Percentiles rank a stretch among this genome's conserved stretches.
These are phyloP conservation scores for Theodoxus fluviatilis DNA, from an alignment of 2,888 invertebrate genomes.

Conservation along the genomic window DNA sequence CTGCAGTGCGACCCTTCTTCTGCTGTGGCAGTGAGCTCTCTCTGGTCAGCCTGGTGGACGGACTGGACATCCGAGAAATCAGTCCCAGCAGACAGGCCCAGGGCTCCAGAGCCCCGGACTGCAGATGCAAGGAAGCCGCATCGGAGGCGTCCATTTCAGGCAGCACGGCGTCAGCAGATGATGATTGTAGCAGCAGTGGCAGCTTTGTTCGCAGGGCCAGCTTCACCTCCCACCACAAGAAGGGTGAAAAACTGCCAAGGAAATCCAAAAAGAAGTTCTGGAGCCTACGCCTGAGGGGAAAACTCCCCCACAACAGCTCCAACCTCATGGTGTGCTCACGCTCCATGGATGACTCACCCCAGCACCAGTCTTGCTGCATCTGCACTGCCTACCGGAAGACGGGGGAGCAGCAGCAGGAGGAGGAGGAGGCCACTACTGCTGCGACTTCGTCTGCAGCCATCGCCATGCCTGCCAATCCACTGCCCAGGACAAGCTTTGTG, in stretches of 20 bases:
- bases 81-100: too few species aligned
- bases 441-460: too few species aligned
- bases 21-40: slow-evolving; percentile 60
- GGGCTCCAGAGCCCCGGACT: too few species aligned
- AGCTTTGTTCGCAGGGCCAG: slow-evolving; percentile 28
- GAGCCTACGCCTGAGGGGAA: slow-evolving; percentile 48
- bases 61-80: too few species aligned
- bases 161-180: too few species aligned
- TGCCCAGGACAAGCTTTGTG: too few species aligned
- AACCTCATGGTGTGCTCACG: slow-evolving; percentile 3
- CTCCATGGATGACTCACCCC: slow-evolving; percentile 9
- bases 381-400: slow-evolving; percentile 76
- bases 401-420: too few species aligned
- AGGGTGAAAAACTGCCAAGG: slow-evolving; percentile 35
- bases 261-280: slow-evolving; percentile 46
- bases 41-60: slow-evolving; percentile 46
- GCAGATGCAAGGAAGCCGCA: too few species aligned
- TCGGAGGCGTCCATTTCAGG: too few species aligned
- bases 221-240: slow-evolving; percentile 24
- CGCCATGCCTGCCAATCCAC: too few species aligned
- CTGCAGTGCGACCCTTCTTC: slow-evolving; percentile 55
- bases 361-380: slow-evolving; percentile 66
- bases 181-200: background rate
- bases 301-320: slow-evolving; percentile 32
- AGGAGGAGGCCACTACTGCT: too few species aligned